Conservation (phyloP, 2,888 invertebrate genomes). For the Meiosimyza platycephala region DNA sequence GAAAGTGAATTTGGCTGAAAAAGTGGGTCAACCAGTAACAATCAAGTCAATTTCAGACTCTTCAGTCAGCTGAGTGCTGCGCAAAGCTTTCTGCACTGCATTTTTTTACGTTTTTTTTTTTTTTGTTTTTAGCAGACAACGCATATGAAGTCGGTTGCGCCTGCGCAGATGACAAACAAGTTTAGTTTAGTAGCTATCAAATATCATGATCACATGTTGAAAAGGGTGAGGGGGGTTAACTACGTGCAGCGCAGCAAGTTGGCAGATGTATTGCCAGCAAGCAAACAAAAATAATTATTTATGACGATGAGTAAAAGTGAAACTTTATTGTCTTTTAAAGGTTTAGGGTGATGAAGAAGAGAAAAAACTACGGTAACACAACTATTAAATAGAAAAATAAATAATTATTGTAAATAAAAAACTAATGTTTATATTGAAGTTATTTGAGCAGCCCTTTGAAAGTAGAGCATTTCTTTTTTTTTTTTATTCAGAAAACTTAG, state of each 20-base stretch:
- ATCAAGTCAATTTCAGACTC: neutral
- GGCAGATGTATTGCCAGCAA: neutral
- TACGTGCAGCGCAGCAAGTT: neutral
- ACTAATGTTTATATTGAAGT: no score
- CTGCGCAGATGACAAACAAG: constrained; percentile 1
- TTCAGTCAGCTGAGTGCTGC: constrained; percentile 1
- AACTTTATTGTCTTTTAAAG: constrained; percentile 1
- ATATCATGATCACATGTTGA: neutral
- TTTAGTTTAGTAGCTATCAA: neutral
- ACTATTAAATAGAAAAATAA: no score
- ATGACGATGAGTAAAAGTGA: constrained; percentile 25
- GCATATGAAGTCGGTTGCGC: constrained; percentile 6
- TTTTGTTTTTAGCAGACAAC: neutral
- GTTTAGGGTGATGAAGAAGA: no score
- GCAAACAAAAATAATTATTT: constrained; percentile 13
- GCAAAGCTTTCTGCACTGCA: neutral
- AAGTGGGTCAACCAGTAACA: constrained; percentile 20
- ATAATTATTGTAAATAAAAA: no score
- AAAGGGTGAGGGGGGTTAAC: neutral
- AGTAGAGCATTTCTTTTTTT: no score
- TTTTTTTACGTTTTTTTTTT: neutral
- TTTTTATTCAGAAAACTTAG: no score
- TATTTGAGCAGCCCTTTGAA: no score
- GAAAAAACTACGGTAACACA: no score
- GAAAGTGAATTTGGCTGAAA: constrained; percentile 28